phyloP scores from a whole-genome alignment of 2,113 vertebrate species.

The Gobiocypris rarus region DNA sequence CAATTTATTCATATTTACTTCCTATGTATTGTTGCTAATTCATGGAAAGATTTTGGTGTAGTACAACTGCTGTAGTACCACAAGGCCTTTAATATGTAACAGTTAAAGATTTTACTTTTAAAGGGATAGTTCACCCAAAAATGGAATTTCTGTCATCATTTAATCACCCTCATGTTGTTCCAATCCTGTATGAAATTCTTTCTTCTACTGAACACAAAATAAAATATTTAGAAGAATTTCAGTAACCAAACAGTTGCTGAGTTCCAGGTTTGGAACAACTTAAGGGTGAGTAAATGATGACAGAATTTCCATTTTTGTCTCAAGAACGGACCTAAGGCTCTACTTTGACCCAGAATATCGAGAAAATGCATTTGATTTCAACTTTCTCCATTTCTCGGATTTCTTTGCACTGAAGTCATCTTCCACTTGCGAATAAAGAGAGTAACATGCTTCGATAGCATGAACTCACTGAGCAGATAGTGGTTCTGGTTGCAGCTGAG shows the following conservation, averaged over 20 bases:
- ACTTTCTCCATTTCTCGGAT: neutral
- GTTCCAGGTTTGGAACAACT: no score
- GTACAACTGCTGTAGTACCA: no score
- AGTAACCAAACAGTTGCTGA: no score
- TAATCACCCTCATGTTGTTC: no score
- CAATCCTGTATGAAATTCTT: no score
- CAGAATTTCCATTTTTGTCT: neutral
- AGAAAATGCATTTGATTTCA: neutral
- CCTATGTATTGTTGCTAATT: neutral
- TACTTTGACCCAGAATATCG: neutral
- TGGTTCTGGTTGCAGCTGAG: constrained; percentile 76
- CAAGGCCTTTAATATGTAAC: neutral
- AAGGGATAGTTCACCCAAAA: no score
- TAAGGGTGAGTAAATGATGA: no score
- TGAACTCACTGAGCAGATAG: constrained; percentile 85
- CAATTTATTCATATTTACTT: neutral
- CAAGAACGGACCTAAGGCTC: neutral
- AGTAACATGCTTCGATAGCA: neutral
- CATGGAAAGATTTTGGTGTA: neutral
- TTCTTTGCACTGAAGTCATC: neutral
- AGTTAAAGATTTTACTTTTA: neutral
- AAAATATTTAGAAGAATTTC: no score
- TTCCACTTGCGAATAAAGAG: neutral
- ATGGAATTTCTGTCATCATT: no score
- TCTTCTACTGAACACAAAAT: no score